Evolutionary conservation across 2,797 vertebrate species (phyloP), one percentile per base, ranked within the genome.

Genomic region (Halcyon badia): DNA sequence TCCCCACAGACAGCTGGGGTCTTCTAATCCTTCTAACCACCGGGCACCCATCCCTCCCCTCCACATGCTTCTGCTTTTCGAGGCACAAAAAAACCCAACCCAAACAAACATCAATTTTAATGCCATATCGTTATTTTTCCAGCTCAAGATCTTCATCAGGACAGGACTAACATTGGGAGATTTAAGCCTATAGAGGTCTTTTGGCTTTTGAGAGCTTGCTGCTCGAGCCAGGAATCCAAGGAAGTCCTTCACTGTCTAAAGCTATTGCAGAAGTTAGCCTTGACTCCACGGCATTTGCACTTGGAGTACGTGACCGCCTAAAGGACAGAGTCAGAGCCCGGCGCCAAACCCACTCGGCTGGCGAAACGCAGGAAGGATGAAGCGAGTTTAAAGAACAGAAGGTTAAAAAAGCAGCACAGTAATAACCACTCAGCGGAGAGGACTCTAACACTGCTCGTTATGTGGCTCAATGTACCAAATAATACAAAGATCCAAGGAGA

Each of bases 361-460:
- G 57, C 0, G 0, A 68, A 64, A 84, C 1, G 5, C 35, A 60
- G 65, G 61, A 46, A 80, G 76, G 51, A 72, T n/a, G 60, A 92
- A 52, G 48, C 39, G 57, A 68, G 61, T 56, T 52, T 66, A 48
- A 48, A 90, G 83, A 79, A 44, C 42, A 71, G 75, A 75, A 82
- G 35, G 78, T 78, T 66, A 48, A 68, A 76, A 61, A 83, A 64
- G 81, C 4, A 13, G 83, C 70, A 56, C 46, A 35, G 82, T 35
- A 77, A 62, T 86, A 92, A 87, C 56, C 14, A 42, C 79, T 61
- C 66, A 76, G 92, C 61, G 85, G 65, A 83, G 37, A 66, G 39
- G 14, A 20, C 78, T 94, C 89, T 85, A 83, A 70, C 78, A 91
- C 22, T 24, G 61, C 62, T 93, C 80, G 57, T 77, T 79, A 72